These are phyloP conservation scores for Hystrix brachyura DNA, from an alignment of 2,113 vertebrate species.

Conservation along the genomic window DNA sequence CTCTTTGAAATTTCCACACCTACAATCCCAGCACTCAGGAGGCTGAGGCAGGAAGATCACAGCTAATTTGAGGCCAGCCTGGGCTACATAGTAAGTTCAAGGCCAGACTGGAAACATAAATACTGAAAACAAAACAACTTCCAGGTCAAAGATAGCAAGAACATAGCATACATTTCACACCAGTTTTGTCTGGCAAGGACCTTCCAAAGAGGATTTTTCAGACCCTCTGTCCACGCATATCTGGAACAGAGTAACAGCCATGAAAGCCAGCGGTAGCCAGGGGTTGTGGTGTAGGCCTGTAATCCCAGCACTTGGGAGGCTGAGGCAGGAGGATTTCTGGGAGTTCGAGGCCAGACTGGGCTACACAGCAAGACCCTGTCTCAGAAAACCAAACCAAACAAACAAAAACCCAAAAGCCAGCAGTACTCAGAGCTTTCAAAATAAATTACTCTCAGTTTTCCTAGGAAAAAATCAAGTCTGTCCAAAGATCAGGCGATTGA, in stretches of 20 bases:
- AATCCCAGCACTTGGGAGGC: not conserved
- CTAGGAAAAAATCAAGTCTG: slow-evolving; percentile 47
- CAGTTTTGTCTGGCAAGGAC: not conserved
- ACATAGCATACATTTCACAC: not conserved
- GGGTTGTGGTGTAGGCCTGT: not conserved
- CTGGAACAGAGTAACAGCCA: not conserved
- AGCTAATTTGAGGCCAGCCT: not conserved
- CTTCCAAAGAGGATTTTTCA: not conserved
- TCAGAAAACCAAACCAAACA: not conserved
- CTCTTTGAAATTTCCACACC: not conserved
- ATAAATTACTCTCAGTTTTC: slow-evolving; percentile 1
- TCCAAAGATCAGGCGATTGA: slow-evolving; percentile 79
- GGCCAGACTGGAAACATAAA: too few relatives aligned
- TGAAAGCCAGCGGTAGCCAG: too few relatives aligned
- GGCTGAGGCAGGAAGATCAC: not conserved
- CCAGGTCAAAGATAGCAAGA: not conserved
- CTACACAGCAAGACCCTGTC: not conserved
- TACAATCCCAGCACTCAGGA: not conserved
- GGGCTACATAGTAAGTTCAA: not conserved
- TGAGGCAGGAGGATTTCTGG: not conserved
- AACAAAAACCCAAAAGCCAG: not conserved
- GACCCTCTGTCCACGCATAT: not conserved
- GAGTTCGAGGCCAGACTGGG: not conserved
- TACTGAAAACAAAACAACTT: not conserved
- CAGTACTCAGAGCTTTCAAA: not conserved